Evolutionary conservation across 2,888 invertebrate genomes (phyloP).

Genomic region (Drosophila mettleri): DNA sequence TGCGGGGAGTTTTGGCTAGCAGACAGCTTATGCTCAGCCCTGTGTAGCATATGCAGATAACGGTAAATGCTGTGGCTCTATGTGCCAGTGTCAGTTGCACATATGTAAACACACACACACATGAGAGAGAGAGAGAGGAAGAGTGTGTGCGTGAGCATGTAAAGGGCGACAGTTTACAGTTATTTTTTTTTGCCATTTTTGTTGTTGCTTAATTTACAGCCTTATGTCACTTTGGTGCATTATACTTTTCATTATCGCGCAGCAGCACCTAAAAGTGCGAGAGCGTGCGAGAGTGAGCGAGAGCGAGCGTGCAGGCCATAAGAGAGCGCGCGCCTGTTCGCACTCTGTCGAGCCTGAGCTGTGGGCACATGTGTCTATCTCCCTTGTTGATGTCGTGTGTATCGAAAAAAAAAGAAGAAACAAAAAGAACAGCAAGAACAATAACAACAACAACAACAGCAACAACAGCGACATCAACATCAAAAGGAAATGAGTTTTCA

Average conservation of each 20-base stretch:
- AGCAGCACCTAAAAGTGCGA: conserved; percentile 53
- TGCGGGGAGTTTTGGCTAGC: conserved; percentile 6
- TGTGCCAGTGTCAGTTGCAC: conserved; percentile 20
- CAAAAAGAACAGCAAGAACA: conserved; percentile 13
- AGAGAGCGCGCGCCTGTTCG: conserved; percentile 14
- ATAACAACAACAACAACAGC: conserved; percentile 23
- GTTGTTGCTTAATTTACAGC: conserved; percentile 77
- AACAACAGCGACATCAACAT: conserved; percentile 57
- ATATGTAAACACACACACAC: background rate
- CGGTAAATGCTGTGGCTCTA: conserved; percentile 68
- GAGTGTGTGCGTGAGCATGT: conserved; percentile 18
- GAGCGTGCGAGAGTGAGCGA: conserved; percentile 15
- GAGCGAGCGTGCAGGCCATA: conserved; percentile 4
- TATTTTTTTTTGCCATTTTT: conserved; percentile 32
- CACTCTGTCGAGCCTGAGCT: conserved; percentile 31
- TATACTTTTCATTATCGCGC: conserved; percentile 78
- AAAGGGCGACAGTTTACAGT: conserved; percentile 57
- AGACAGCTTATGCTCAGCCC: conserved; percentile 26
- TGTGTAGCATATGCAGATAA: conserved; percentile 74
- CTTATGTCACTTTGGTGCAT: conserved; percentile 80
- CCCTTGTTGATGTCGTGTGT: conserved; percentile 49
- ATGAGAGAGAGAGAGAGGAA: too few relatives aligned
- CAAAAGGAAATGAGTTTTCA: conserved; percentile 84
- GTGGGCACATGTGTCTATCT: conserved; percentile 39
- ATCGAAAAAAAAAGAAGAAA: conserved; percentile 19